Percentiles rank a stretch among this genome's conserved stretches.
Conservation (phyloP, 2,888 invertebrate species). For the Oscheius sp. region DNA sequence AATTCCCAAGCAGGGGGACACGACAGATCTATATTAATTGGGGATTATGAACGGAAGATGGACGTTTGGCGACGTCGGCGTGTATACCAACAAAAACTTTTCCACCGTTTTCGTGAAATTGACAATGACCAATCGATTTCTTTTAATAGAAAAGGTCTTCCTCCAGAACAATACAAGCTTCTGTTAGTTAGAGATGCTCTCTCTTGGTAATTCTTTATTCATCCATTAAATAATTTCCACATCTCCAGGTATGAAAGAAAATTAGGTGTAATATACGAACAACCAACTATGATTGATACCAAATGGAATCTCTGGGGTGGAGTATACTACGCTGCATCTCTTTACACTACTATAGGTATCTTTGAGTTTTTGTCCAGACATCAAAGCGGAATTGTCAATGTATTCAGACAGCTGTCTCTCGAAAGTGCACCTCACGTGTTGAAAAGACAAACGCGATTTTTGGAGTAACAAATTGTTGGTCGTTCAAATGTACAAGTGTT, state of each 20-base stretch:
- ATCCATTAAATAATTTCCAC: background rate
- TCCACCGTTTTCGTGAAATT: conserved; percentile 42
- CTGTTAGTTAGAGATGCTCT: conserved; percentile 19
- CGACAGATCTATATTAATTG: conserved; percentile 45
- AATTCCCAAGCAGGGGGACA: conserved; percentile 48
- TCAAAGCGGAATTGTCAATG: background rate
- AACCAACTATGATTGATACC: conserved; percentile 48
- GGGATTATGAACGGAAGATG: conserved; percentile 48
- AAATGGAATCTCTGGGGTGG: conserved; percentile 62
- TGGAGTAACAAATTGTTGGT: background rate
- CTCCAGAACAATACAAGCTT: conserved; percentile 21
- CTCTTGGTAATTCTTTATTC: conserved; percentile 7
- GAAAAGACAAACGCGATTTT: conserved; percentile 17
- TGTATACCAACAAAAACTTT: conserved; percentile 54
- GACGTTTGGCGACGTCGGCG: conserved; percentile 50
- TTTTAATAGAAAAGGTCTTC: conserved; percentile 11
- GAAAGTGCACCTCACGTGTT: conserved; percentile 11
- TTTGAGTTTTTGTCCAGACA: background rate
- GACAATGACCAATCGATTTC: conserved; percentile 21
- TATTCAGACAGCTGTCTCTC: conserved; percentile 16
- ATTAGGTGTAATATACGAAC: conserved; percentile 42
- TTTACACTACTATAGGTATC: conserved; percentile 63
- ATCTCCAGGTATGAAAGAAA: conserved; percentile 51
- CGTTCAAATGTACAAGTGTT: background rate
- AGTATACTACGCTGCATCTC: conserved; percentile 57